A percentile compares a stretch with the other conserved stretches of the same genome.
Evolutionary conservation across 2,113 vertebrate species (phyloP).

Genomic region (Gambusia holbrooki): DNA sequence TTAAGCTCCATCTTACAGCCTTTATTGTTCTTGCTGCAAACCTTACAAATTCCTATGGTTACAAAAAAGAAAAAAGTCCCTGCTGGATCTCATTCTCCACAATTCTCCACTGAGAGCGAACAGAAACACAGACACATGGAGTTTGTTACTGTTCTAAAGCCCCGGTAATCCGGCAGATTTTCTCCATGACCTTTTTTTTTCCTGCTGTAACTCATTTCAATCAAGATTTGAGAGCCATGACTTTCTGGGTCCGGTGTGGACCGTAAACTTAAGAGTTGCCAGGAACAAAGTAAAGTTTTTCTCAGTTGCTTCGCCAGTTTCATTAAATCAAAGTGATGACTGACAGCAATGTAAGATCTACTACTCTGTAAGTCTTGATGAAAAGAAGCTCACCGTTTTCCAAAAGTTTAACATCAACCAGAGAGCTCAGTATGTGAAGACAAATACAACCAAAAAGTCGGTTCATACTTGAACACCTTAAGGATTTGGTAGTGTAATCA

Average conservation of each 20-base stretch:
- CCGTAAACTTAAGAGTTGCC: not conserved
- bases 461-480: not conserved
- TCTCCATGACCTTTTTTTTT: not conserved
- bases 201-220: not conserved
- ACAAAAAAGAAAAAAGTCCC: not conserved
- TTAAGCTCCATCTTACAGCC: not conserved
- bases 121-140: constrained; percentile 1
- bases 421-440: not conserved
- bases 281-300: not conserved
- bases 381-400: not conserved
- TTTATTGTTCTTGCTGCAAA: not conserved
- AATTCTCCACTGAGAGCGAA: not conserved
- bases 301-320: not conserved
- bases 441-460: not conserved
- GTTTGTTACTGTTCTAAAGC: not conserved
- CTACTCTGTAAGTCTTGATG: not conserved
- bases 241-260: not conserved
- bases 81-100: constrained; percentile 1
- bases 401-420: not conserved
- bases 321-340: not conserved
- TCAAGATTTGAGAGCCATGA: not conserved
- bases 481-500: too few relatives aligned
- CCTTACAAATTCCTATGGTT: not conserved
- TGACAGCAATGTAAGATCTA: not conserved
- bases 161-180: not conserved